Evolutionary conservation across 2,113 vertebrate genomes (phyloP).

Genomic region (Stercorarius parasiticus): DNA sequence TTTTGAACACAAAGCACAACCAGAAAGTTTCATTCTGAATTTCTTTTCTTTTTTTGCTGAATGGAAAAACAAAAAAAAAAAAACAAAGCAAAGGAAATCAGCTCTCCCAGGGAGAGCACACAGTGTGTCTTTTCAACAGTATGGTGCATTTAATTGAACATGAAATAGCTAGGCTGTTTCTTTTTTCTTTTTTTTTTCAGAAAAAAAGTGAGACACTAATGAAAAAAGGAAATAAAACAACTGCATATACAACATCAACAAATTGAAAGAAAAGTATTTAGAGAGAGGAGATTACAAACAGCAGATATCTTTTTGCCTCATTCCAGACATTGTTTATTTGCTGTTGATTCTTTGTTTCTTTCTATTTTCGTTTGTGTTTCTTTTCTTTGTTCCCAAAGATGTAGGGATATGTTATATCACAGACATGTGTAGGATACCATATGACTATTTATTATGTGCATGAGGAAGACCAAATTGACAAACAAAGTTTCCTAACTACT

Average conservation of each 20-base stretch:
- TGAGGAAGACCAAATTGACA: background rate
- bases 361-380: background rate
- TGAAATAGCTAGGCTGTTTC: background rate
- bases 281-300: background rate
- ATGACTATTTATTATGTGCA: background rate
- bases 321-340: background rate
- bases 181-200: background rate
- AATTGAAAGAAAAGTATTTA: background rate
- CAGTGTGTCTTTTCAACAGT: background rate
- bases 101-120: background rate
- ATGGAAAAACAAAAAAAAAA: background rate
- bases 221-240: background rate
- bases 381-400: background rate
- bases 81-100: background rate
- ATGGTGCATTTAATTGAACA: background rate
- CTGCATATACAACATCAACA: background rate
- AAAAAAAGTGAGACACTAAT: background rate
- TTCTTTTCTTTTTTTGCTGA: background rate
- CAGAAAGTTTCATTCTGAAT: background rate
- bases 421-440: background rate
- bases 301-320: background rate
- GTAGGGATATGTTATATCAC: background rate
- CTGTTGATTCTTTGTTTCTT: background rate
- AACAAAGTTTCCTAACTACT: background rate
- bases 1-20: background rate